Conservation (phyloP, 2,797 vertebrate species). For the Rhyacichthys aspro region DNA sequence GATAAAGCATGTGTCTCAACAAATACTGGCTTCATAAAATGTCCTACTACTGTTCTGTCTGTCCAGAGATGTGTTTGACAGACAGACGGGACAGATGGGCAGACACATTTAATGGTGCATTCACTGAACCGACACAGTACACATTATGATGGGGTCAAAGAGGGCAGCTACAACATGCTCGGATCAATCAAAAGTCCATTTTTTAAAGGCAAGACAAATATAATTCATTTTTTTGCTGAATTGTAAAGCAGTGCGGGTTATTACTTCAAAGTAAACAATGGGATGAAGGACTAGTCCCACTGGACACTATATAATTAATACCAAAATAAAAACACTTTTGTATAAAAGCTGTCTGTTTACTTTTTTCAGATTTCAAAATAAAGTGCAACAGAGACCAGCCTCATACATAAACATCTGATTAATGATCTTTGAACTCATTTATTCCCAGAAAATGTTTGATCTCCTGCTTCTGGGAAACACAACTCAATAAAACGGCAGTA, state of each 20-base stretch:
- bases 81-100: conserved; percentile 5
- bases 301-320: no score
- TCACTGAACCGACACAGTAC: background rate
- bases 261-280: no score
- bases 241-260: no score
- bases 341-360: background rate
- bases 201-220: no score
- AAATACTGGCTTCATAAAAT: background rate
- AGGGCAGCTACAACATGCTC: no score
- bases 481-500: conserved; percentile 22
- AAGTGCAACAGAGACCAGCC: conserved; percentile 6
- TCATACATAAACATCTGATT: conserved; percentile 20
- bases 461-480: conserved; percentile 18
- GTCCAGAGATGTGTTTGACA: no score
- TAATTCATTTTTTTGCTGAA: no score
- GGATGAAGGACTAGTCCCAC: no score
- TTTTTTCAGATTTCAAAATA: background rate
- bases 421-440: conserved; percentile 34
- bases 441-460: conserved; percentile 33
- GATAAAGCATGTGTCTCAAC: conserved; percentile 11
- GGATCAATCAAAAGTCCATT: background rate
- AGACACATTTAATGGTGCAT: background rate
- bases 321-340: background rate
- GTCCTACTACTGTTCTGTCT: no score
- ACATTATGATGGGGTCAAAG: background rate